phyloP scores from a whole-genome alignment of 1,140 invertebrate species.

The Megathymus violae region DNA sequence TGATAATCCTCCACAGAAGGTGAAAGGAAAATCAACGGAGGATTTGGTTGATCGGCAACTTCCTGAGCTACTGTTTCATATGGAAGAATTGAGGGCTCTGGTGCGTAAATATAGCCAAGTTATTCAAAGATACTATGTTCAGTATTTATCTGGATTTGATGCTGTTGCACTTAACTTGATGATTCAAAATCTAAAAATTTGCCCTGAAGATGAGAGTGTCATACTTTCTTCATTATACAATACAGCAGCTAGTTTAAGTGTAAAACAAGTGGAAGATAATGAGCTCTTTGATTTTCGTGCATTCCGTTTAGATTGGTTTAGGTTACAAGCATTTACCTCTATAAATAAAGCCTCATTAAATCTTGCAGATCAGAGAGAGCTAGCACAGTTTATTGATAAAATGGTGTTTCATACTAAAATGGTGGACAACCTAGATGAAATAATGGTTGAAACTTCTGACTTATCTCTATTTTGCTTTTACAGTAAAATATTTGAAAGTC shows the following conservation, averaged over 20 bases:
- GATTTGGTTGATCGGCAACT: conserved; percentile 97
- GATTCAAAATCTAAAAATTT: conserved; percentile 93
- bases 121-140: conserved; percentile 98
- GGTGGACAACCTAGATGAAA: conserved; percentile 99
- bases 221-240: conserved; percentile 97
- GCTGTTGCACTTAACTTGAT: conserved; percentile 95
- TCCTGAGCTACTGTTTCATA: conserved; percentile 98
- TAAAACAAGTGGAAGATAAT: conserved; percentile 98
- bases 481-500: conserved; percentile 98
- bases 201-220: conserved; percentile 97
- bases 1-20: conserved; percentile 95
- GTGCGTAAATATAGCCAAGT: conserved; percentile 98
- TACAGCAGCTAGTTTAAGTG: conserved; percentile 92
- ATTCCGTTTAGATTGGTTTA: conserved; percentile 98
- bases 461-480: conserved; percentile 99
- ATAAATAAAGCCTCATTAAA: conserved; percentile 92
- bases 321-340: conserved; percentile 97
- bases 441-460: conserved; percentile 98
- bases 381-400: conserved; percentile 97
- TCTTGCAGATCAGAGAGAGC: conserved; percentile 93
- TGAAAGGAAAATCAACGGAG: conserved; percentile 93
- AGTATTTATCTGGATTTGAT: conserved; percentile 98
- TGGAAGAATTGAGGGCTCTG: conserved; percentile 97
- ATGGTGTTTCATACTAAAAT: conserved; percentile 99
- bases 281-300: conserved; percentile 98